A percentile compares a stretch with the other conserved stretches of the same genome.
Conservation (phyloP, 2,797 vertebrate species). For the Microhierax caerulescens region DNA sequence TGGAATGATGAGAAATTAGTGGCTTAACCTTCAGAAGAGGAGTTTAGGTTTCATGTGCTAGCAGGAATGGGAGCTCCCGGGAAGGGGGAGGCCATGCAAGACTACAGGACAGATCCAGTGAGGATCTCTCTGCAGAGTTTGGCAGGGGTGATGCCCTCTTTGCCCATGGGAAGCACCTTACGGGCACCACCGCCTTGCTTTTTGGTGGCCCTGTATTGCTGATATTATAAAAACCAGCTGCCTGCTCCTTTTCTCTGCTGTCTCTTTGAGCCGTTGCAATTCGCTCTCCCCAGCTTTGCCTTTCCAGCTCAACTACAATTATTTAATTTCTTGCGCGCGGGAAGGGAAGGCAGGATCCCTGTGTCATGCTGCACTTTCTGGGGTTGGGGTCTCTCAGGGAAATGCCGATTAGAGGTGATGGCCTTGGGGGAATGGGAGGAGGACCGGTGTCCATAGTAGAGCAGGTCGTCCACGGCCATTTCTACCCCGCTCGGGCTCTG, state of each 20-base stretch:
- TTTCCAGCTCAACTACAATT: neutral
- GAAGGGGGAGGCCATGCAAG: neutral
- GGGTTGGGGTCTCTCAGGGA: neutral
- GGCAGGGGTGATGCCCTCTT: neutral
- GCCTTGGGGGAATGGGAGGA: neutral
- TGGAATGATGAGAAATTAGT: neutral
- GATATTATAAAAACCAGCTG: neutral
- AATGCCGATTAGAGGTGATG: accelerated
- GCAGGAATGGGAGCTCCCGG: neutral
- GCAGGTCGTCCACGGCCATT: neutral
- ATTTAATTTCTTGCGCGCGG: neutral
- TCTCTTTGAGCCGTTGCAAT: neutral
- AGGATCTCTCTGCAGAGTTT: neutral
- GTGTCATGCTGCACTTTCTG: neutral
- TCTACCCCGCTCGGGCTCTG: neutral
- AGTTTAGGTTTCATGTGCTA: neutral
- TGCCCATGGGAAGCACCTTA: neutral
- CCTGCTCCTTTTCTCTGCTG: neutral
- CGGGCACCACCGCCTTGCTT: neutral
- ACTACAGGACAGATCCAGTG: neutral
- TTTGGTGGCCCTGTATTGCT: accelerated
- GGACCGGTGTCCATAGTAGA: neutral
- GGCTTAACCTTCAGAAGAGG: neutral
- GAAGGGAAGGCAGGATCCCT: neutral
- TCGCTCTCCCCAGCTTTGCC: neutral